Evolutionary conservation across 2,113 vertebrate species (phyloP), one percentile per base, ranked within the genome.

Genomic region (Coryphaenoides rupestris): DNA sequence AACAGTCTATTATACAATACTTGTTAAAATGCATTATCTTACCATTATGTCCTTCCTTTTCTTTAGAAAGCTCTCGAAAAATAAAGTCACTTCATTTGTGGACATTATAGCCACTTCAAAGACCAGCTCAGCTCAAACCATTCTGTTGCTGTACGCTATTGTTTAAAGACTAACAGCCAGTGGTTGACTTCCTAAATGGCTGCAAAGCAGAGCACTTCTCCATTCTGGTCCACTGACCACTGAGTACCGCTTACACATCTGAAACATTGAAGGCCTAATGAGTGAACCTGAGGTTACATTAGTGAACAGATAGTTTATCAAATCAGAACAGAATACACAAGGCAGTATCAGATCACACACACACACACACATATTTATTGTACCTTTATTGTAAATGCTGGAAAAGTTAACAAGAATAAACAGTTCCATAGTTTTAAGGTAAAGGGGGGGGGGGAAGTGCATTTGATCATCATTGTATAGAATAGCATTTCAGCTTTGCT

Each of bases 341-440:
- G 3, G 60, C 66, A 33, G 49, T 46, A 23, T n/a, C 63, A 63
- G 46, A 78, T 89, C 83, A 87, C 89, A 93, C 84, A 88, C 84
- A 88, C 74, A 87, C n/a, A n/a, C n/a, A n/a, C n/a, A n/a, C n/a
- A n/a, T n/a, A n/a, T n/a, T n/a, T n/a, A n/a, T n/a, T n/a, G n/a
- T n/a, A n/a, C n/a, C n/a, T n/a, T 95, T 95, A 95, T 93, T 95
- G 92, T 93, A 95, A 94, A 93, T 89, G 80, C 84, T 76, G 85
- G 70, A 93, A 93, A 94, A 91, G 87, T 91, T 78, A 85, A 84
- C 89, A 88, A 91, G 89, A 92, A 82, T 79, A 92, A 92, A 91
- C 90, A 86, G 85, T 89, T 87, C 62, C 3, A 61, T 75, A 63
- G 58, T 62, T 67, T 70, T 60, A 74, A 86, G 58, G 70, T 58